Conservation (phyloP, 2,113 vertebrate species). For the Limnothrissa miodon region DNA sequence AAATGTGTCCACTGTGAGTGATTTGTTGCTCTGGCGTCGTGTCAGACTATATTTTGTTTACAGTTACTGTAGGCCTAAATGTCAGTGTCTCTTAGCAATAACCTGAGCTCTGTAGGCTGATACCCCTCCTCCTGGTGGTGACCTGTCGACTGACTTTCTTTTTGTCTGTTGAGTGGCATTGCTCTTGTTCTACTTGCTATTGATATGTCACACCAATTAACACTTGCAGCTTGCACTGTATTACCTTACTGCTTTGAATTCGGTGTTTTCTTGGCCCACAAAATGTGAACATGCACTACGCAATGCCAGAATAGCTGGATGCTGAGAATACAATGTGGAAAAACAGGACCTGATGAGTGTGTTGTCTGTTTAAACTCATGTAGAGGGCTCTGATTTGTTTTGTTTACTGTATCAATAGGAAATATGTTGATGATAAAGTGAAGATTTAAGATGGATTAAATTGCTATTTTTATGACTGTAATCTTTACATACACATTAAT, state of each 20-base stretch:
- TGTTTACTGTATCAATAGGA: slow-evolving; percentile 2
- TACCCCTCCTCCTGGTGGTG: neutral
- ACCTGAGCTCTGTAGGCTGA: neutral
- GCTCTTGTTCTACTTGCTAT: neutral
- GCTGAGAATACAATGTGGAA: neutral
- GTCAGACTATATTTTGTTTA: neutral
- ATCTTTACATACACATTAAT: slow-evolving; percentile 32
- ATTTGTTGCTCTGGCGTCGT: neutral
- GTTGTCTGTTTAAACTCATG: neutral
- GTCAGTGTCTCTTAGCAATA: neutral
- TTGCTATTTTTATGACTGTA: slow-evolving; percentile 30
- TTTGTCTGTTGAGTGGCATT: neutral
- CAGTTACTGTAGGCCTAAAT: too few species aligned
- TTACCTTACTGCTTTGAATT: neutral
- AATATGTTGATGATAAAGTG: neutral
- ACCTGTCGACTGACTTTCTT: neutral
- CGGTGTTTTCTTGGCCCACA: neutral
- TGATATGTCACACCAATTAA: neutral
- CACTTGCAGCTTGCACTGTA: neutral
- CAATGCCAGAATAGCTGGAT: neutral
- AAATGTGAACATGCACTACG: neutral
- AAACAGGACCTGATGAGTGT: neutral
- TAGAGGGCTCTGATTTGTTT: neutral
- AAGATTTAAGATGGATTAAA: slow-evolving; percentile 23
- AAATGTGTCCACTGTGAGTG: neutral